phyloP scores from a whole-genome alignment of 2,113 vertebrate species.

The Amazona guildingii region DNA sequence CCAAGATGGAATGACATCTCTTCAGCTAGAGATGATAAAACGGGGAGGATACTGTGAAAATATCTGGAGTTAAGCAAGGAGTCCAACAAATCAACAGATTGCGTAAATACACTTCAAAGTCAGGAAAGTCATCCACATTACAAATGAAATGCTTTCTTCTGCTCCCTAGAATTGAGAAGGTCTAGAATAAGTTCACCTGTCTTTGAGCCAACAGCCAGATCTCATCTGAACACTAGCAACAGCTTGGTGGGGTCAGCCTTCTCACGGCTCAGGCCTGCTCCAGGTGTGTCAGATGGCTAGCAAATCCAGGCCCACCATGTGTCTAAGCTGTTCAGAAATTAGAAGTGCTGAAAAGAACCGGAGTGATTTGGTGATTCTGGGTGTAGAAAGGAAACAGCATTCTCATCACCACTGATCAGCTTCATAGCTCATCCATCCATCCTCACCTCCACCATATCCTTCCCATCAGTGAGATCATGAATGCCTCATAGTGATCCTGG shows the following conservation, averaged over 20 bases:
- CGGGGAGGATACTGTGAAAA: not conserved
- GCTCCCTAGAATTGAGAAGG: not conserved
- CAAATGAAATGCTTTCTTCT: not conserved
- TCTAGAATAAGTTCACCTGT: not conserved
- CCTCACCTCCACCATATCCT: not conserved
- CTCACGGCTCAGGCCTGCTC: not conserved
- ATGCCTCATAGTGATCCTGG: not conserved
- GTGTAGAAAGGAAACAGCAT: not conserved
- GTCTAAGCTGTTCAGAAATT: not conserved
- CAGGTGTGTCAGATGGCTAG: not conserved
- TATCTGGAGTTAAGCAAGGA: not conserved
- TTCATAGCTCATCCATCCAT: not conserved
- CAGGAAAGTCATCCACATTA: not conserved
- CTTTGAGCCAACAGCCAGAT: not conserved
- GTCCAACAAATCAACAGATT: not conserved
- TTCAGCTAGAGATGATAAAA: not conserved
- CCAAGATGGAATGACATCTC: not conserved
- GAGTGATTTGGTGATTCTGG: not conserved
- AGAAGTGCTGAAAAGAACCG: not conserved
- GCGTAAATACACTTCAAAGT: not conserved
- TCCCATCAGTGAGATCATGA: rapidly evolving
- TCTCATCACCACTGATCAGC: not conserved
- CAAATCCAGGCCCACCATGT: not conserved
- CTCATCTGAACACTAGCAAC: not conserved
- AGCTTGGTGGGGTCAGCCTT: not conserved